Conservation (phyloP, 2,113 vertebrate species). For the Odontesthes bonariensis region DNA sequence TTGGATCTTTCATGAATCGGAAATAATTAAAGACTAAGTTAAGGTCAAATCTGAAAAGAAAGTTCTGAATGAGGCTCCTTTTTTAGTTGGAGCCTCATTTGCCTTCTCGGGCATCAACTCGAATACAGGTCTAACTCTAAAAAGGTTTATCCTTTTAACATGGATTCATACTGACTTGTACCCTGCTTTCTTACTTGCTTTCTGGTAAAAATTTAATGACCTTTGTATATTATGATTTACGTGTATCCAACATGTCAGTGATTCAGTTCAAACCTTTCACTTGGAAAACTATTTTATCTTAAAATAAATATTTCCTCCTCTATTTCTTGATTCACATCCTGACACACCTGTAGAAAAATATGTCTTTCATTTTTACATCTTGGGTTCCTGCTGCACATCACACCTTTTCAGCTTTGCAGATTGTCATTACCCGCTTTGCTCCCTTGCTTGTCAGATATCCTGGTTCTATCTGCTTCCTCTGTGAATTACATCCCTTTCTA, state of each 20-base stretch:
- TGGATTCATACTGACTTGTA: background rate
- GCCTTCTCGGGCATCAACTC: too few relatives aligned
- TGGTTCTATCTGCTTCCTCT: constrained; percentile 30
- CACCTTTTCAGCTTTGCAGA: constrained; percentile 43
- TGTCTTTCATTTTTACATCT: constrained; percentile 57
- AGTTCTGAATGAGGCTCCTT: too few relatives aligned
- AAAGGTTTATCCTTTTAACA: too few relatives aligned
- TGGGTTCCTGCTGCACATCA: constrained; percentile 33
- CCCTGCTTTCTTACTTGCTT: background rate
- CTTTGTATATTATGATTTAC: background rate
- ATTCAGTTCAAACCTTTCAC: background rate
- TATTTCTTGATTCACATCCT: constrained; percentile 3
- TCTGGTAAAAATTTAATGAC: background rate
- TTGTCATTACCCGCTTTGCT: constrained; percentile 47
- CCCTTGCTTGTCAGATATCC: constrained; percentile 35
- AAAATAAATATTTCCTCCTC: background rate
- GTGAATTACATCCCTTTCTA: constrained; percentile 30
- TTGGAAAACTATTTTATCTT: constrained; percentile 19
- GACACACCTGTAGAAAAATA: constrained; percentile 16
- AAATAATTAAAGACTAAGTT: too few relatives aligned
- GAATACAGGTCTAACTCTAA: too few relatives aligned
- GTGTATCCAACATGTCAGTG: background rate
- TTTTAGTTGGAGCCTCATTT: too few relatives aligned
- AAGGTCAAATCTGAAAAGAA: too few relatives aligned
- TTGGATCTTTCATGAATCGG: background rate